phyloP scores from a whole-genome alignment of 1,140 invertebrate species.

The Drosophila trapezifrons region DNA sequence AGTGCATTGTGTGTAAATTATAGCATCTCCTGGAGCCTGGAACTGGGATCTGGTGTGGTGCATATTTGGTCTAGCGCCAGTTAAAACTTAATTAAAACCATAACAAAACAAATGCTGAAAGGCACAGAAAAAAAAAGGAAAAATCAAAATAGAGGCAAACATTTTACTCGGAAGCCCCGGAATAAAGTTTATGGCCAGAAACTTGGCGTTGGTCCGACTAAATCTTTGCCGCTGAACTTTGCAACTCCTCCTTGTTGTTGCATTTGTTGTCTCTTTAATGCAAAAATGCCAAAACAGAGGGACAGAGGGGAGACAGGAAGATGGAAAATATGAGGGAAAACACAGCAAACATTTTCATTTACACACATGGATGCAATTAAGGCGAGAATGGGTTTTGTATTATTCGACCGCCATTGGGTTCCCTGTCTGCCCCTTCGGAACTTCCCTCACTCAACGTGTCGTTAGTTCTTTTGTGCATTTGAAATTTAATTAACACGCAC shows the following conservation, averaged over 20 bases:
- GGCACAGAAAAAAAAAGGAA: not conserved
- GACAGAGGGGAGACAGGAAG: not conserved
- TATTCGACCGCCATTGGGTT: slow-evolving; percentile 32
- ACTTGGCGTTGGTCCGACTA: slow-evolving; percentile 59
- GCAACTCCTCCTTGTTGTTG: slow-evolving; percentile 34
- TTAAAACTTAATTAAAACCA: slow-evolving; percentile 82
- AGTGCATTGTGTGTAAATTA: slow-evolving; percentile 26
- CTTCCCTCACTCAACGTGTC: slow-evolving; percentile 42
- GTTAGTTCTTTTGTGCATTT: slow-evolving; percentile 78
- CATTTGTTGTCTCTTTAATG: slow-evolving; percentile 30
- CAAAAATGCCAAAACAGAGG: slow-evolving; percentile 44
- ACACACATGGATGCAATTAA: slow-evolving; percentile 81
- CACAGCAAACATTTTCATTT: slow-evolving; percentile 70
- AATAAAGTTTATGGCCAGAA: slow-evolving; percentile 64
- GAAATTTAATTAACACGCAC: slow-evolving; percentile 79
- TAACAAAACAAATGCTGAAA: slow-evolving; percentile 70
- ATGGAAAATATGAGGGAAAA: slow-evolving; percentile 41
- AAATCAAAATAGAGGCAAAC: slow-evolving; percentile 29
- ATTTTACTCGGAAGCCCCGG: slow-evolving; percentile 46
- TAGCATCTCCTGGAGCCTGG: slow-evolving; percentile 12
- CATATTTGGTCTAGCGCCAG: slow-evolving; percentile 73
- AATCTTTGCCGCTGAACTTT: slow-evolving; percentile 56
- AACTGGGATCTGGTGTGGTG: slow-evolving; percentile 33
- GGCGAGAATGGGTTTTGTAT: slow-evolving; percentile 55
- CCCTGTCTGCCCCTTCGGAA: not conserved